Evolutionary conservation across 2,797 vertebrate species (phyloP), one percentile per base, ranked within the genome.

Genomic region (Enteromius thamalakanensis): DNA sequence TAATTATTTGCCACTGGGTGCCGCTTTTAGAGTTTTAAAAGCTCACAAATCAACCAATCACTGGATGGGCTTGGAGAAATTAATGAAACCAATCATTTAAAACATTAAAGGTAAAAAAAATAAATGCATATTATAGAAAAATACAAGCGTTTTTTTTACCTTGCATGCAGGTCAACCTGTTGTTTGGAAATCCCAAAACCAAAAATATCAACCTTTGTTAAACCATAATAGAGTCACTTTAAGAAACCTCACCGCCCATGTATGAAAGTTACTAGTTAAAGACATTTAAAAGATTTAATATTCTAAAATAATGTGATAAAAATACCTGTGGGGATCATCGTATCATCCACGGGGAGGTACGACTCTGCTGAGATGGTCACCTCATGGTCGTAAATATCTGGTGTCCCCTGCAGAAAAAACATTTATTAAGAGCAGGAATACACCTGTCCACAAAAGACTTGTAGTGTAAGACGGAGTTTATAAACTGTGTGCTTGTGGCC

Each of bases 311-410:
- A 45, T 12, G 58, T 7, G 42, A 32, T 77, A 8, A 23, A 17
- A 19, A 34, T 89, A 99, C 98, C 98, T 76, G 96, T 98, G 8
- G 98, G 97, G 76, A 99, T 96, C 45, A 95, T 93, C n/a, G 92
- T 95, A 86, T 94, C 92, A 3, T 98, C 96, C 86, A 98, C 94
- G 26, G 97, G 97, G 87, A 99, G 92, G 91, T 96, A 99, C 65
- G 92, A 92, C 62, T 96, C 93, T n/a, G 97, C 96, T 81, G 86
- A 88, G 87, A 99, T 96, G 65, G 94, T 96, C 80, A 99, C 93
- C 84, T 96, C 89, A 0, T 99, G 98, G 88, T 97, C 94, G 2
- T 98, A 98, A 90, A 99, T 93, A 80, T 97, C 91, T 12, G 60
- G 88, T 34, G 94, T 93, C 60, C 94, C 96, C 97, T 99, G 82